phyloP scores from a whole-genome alignment of 2,797 vertebrate genomes.

The Syndactyla subalaris region DNA sequence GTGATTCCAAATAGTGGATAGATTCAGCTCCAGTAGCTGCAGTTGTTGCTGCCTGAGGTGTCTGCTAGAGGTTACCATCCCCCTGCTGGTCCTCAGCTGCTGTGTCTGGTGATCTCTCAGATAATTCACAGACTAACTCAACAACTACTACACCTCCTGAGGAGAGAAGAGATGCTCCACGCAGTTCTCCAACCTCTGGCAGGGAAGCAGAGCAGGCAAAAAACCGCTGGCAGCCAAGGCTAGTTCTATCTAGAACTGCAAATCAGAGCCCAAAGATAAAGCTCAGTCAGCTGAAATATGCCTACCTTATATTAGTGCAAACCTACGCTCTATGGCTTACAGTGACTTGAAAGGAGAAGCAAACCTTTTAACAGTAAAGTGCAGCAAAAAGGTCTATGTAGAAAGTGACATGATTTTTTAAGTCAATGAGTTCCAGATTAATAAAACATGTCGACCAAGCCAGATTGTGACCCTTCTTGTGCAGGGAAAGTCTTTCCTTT shows the following conservation, averaged over 20 bases:
- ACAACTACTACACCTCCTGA: neutral
- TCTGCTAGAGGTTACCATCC: neutral
- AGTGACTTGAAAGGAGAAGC: conserved; percentile 64
- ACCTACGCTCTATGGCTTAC: conserved; percentile 47
- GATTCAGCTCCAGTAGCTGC: neutral
- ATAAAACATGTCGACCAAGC: neutral
- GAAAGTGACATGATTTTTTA: conserved; percentile 22
- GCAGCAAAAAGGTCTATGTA: conserved; percentile 56
- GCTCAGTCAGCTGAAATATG: neutral
- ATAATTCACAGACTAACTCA: neutral
- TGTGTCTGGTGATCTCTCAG: neutral
- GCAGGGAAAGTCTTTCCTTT: conserved; percentile 22
- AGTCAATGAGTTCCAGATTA: neutral
- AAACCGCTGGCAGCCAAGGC: neutral
- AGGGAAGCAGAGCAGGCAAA: neutral
- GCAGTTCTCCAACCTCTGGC: neutral
- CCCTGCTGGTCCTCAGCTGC: neutral
- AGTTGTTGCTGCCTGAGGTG: neutral
- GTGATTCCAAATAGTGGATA: neutral
- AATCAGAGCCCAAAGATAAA: neutral
- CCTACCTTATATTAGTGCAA: conserved; percentile 41
- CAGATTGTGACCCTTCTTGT: neutral
- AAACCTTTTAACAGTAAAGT: conserved; percentile 67
- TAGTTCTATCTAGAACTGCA: neutral
- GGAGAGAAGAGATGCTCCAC: neutral